Base-by-base conservation (phyloP, 2,797 vertebrate genomes). In the Falco concolor region DNA sequence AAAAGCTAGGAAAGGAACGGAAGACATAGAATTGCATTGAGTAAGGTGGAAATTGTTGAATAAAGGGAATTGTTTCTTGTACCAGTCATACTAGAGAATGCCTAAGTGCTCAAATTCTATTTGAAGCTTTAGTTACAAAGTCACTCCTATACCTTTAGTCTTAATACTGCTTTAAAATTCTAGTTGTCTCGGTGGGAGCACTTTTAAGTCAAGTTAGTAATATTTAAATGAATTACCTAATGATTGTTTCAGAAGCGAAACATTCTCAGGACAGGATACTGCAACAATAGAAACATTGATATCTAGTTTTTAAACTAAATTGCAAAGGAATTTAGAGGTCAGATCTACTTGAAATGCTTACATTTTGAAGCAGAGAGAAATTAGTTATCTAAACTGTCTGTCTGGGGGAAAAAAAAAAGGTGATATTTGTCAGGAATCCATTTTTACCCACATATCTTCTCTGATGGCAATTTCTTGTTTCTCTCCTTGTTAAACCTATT, bases 331-430 rank as follows among this genome's bases (percentile, higher is more conserved):
- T 85, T 75, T 68, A 80, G 69, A 67, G 74, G 84, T 82, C 78
- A 79, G 32, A 87, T 92, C n/a, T 67, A 70, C 78, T 77, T 84
- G 68, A 77, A 90, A 72, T 96, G 80, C 84, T 96, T 96, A 74
- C 28, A 49, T 94, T 88, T 97, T 91, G 92, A 90, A 90, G 90
- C 93, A 86, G 89, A 91, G 88, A 75, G 85, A 80, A 94, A 92
- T 98, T 95, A 96, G 93, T 97, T 96, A 96, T 61, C 52, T 85
- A 68, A 96, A 92, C 81, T 92, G 84, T 97, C 97, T 28, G 7
- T 94, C 90, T 96, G 17, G 40, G 40, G 17, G 17, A 44, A 44
- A 44, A 44, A 42, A 42, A 47, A 64, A 87, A 96, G 95, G 91
- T 85, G 92, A 38, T 97, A 69, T 96, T 97, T 96, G 93, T 96